Evolutionary conservation across 2,797 vertebrate genomes (phyloP).

Genomic region (Podarcis siculus): DNA sequence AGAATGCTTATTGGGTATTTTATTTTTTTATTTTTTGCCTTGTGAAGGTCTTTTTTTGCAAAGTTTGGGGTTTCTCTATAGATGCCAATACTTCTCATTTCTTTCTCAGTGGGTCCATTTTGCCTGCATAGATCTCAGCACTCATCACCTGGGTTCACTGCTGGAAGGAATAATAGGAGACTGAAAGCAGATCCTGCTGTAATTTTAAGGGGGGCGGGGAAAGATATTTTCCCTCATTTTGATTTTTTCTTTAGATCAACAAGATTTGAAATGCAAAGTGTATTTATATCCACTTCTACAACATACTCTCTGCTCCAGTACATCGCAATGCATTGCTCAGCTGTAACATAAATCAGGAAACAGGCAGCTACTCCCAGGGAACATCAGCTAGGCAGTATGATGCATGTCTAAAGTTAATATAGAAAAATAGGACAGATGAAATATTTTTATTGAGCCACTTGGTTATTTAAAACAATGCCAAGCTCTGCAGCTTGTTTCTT

Average conservation of each 20-base stretch:
- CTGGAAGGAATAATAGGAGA: not conserved
- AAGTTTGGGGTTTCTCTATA: not conserved
- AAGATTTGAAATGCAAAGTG: not conserved
- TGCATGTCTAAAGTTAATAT: constrained; percentile 6
- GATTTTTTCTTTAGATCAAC: not conserved
- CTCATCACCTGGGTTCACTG: not conserved
- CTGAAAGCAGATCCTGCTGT: not conserved
- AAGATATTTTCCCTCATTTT: not conserved
- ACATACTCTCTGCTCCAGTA: not conserved
- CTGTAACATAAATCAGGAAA: constrained; percentile 8
- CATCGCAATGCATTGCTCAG: not conserved
- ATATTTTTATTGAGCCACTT: constrained; percentile 7
- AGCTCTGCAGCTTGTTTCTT: not conserved
- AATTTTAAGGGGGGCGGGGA: not conserved
- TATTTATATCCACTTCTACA: not conserved
- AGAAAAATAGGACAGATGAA: not conserved
- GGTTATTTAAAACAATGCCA: constrained; percentile 1
- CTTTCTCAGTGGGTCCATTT: not conserved
- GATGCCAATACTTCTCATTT: not conserved
- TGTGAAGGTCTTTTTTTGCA: not conserved
- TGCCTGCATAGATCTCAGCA: not conserved
- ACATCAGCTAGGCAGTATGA: not conserved
- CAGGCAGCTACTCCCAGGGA: not conserved
- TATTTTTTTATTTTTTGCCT: not conserved
- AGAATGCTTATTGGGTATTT: not conserved